Evolutionary conservation across 2,113 vertebrate species (phyloP), one percentile per base, ranked within the genome.

Genomic region (Panthera tigris): DNA sequence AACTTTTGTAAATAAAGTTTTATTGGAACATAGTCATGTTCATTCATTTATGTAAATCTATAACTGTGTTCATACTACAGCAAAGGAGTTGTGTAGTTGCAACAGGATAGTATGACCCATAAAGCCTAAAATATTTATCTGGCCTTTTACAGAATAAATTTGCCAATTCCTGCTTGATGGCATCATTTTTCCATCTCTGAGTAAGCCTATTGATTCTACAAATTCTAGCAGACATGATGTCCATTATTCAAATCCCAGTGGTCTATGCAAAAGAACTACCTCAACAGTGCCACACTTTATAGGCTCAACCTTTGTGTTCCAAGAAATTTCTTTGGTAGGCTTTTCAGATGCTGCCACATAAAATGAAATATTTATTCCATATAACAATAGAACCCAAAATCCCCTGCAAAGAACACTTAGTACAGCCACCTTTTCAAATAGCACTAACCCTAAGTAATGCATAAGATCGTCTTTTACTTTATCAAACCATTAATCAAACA

Each of bases 71-170:
- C 57, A 76, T 31, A 31, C 5, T 21, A 19, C 14, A 69, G 7
- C 1, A 16, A 14, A 45, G 48, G 4, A 21, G 15, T 10, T 71
- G 25, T 55, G 18, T 14, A 48, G n/a, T 9, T 93, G 36, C 16
- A 48, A 41, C 15, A 85, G 55, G 63, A 65, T 3, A 19, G 29
- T 55, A 61, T 21, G 36, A 25, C n/a, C 25, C 63, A 11, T 50
- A 78, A 69, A 61, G 63, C 6, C 80, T 66, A 73, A 95, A 88
- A 52, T 80, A 94, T 81, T 92, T 89, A 50, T n/a, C 33, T 84
- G 25, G 29, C 39, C 69, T 79, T 84, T 83, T 73, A 50, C 23
- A 55, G 57, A 66, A 29, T 33, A 61, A 61, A 27, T 23, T 19
- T 52, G 21, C 31, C 48, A 65, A n/a, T 14, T 89, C 41, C 76